Evolutionary conservation across 2,888 invertebrate genomes (phyloP), one percentile per base, ranked within the genome.

Genomic region (Gastrophysa polygoni): DNA sequence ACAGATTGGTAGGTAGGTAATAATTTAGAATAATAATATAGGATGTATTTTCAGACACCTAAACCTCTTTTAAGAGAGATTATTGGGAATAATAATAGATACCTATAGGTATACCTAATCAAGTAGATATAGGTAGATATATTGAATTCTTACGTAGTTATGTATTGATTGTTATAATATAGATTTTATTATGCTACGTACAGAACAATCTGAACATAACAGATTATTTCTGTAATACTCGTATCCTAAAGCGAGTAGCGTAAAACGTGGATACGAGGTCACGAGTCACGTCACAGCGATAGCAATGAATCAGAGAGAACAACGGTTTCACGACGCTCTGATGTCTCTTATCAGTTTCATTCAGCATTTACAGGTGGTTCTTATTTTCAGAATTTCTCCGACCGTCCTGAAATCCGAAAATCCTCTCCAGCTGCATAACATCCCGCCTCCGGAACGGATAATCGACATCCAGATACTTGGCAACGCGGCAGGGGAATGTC

Each of bases 401-500:
- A 52, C 56, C 54, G 59, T 56, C 59, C 57, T 61, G 62, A 68
- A 69, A 65, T 51, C 60, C 46, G 58, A 24, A 24, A 3, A 24
- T n/a, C n/a, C n/a, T n/a, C 32, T 28, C 44, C 52, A 63, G 43
- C 49, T 55, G 55, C 55, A 57, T 59, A 57, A 52, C 60, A 60
- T 60, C 56, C 52, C 58, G 44, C 28, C 61, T 50, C 38, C 20
- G 49, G 21, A 18, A 29, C 32, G 57, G 59, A 66, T 59, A 63
- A 66, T 57, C 61, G 29, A 46, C 57, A 49, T 50, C 21, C 11
- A 28, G 44, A 57, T 24, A 57, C 24, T 49, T 51, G 61, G 71
- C 72, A 71, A 72, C 71, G 66, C 48, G 54, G 71, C 63, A 64
- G 64, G 76, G 77, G 77, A 79, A 79, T 78, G 78, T 78, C 79